phyloP scores from a whole-genome alignment of 2,113 vertebrate species.

The Desmodus rotundus region DNA sequence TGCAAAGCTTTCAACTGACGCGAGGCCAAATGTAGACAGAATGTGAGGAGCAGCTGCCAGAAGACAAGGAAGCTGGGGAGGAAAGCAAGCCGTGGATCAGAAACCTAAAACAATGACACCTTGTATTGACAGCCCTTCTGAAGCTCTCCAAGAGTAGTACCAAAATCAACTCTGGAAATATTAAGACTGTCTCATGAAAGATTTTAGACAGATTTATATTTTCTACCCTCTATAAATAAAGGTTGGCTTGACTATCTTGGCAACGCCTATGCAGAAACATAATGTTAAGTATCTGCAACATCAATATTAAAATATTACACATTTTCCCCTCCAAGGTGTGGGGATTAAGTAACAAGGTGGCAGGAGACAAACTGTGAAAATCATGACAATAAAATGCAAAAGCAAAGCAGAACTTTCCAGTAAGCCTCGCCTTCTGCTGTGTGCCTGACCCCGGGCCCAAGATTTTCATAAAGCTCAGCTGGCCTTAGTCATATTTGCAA shows the following conservation, averaged over 20 bases:
- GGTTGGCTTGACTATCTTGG: conserved; percentile 68
- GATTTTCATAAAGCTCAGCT: not conserved
- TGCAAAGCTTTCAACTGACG: conserved; percentile 75
- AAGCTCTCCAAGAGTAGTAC: conserved; percentile 43
- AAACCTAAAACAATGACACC: conserved; percentile 64
- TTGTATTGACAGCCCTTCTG: conserved; percentile 60
- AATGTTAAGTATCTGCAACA: conserved; percentile 65
- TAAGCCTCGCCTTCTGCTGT: not conserved
- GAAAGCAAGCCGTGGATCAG: conserved; percentile 18
- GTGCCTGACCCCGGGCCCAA: not conserved
- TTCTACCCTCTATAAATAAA: conserved; percentile 67
- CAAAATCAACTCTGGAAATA: conserved; percentile 53
- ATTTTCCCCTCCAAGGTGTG: conserved; percentile 42
- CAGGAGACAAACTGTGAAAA: conserved; percentile 58
- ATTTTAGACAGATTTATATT: conserved; percentile 67
- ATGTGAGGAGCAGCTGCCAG: conserved; percentile 68
- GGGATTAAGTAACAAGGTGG: conserved; percentile 60
- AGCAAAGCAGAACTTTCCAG: conserved; percentile 41
- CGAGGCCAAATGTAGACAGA: conserved; percentile 73
- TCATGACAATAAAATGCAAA: conserved; percentile 51
- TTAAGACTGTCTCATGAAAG: conserved; percentile 51
- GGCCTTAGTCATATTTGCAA: not conserved
- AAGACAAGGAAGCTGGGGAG: conserved; percentile 33
- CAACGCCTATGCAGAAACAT: conserved; percentile 65
- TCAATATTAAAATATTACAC: conserved; percentile 73